phyloP scores from a whole-genome alignment of 2,113 vertebrate species.

The Progne subis region DNA sequence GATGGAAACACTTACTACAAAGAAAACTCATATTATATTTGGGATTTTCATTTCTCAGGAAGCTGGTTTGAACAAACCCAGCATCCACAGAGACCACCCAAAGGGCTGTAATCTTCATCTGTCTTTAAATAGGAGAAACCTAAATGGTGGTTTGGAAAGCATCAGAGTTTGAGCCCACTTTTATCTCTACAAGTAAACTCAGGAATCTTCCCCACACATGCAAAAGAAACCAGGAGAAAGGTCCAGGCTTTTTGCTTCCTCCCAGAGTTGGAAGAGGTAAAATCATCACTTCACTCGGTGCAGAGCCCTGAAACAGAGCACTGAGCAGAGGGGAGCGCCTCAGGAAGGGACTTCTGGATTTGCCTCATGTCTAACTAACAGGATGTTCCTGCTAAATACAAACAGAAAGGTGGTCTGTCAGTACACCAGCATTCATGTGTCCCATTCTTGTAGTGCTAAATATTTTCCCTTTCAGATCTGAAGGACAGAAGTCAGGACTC shows the following conservation, averaged over 20 bases:
- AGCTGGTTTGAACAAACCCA: background rate
- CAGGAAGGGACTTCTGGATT: background rate
- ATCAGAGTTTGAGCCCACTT: background rate
- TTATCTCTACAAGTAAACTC: background rate
- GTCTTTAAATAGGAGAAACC: background rate
- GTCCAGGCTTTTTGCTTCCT: background rate
- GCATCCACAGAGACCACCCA: fast-evolving
- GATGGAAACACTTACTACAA: background rate
- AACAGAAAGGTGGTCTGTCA: background rate
- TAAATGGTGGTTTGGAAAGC: background rate
- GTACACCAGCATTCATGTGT: background rate
- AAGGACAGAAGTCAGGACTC: background rate
- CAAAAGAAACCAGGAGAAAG: background rate
- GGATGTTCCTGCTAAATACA: background rate
- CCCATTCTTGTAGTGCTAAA: background rate
- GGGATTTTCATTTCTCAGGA: background rate
- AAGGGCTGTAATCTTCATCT: background rate
- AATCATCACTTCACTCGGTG: background rate
- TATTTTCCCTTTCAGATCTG: background rate
- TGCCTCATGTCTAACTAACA: background rate
- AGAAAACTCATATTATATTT: background rate
- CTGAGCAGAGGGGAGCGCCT: background rate
- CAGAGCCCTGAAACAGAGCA: background rate
- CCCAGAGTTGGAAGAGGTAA: background rate
- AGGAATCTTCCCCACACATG: background rate